Conservation (phyloP, 2,888 invertebrate species). For the Minunthozetes semirufus region DNA sequence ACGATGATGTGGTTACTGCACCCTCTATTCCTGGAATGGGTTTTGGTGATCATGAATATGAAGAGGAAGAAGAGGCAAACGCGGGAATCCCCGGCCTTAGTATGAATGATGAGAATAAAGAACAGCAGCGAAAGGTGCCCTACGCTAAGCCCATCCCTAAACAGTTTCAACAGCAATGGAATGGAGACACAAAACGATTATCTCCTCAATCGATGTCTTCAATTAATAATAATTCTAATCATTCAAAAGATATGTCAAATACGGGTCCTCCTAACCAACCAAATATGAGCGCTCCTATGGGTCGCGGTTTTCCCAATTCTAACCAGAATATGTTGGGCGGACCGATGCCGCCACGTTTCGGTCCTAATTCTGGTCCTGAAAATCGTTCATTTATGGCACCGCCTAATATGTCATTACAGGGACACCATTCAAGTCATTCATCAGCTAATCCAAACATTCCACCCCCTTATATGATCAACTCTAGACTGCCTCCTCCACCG, state of each 20-base stretch:
- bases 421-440: neutral
- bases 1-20: constrained; percentile 41
- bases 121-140: constrained; percentile 58
- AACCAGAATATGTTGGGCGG: neutral
- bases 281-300: neutral
- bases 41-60: constrained; percentile 55
- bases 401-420: neutral
- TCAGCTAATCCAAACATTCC: constrained; percentile 1
- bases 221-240: neutral
- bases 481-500: neutral
- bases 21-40: constrained; percentile 74
- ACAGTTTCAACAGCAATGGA: constrained; percentile 96
- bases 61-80: constrained; percentile 17
- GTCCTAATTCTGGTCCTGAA: neutral
- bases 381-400: neutral
- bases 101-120: constrained; percentile 26
- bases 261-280: neutral
- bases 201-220: neutral
- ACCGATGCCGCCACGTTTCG: neutral
- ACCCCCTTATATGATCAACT: neutral
- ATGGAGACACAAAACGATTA: constrained; percentile 6
- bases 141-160: constrained; percentile 93
- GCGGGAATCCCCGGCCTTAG: neutral
- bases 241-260: neutral
- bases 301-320: neutral